These are phyloP conservation scores for Octonoba sinensis DNA, from an alignment of 2,888 invertebrate genomes.

Conservation along the genomic window DNA sequence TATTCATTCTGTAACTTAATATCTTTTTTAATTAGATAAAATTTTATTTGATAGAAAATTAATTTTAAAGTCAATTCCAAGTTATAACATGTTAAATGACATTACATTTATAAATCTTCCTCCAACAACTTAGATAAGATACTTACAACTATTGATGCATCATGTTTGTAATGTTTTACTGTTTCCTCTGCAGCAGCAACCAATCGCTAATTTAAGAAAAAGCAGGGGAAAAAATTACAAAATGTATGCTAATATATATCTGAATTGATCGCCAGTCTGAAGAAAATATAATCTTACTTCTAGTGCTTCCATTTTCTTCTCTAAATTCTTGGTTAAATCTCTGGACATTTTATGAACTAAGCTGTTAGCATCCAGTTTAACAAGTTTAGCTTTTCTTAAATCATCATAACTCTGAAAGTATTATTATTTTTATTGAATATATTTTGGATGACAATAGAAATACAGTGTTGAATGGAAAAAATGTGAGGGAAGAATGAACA, in stretches of 20 bases:
- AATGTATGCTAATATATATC: background rate
- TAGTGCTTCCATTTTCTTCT: conserved; percentile 64
- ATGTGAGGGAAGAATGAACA: background rate
- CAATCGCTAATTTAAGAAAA: conserved; percentile 63
- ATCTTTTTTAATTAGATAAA: too few relatives aligned
- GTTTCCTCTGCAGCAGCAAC: conserved; percentile 69
- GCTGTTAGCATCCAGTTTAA: conserved; percentile 58
- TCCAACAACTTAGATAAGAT: too few relatives aligned
- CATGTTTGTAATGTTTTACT: conserved; percentile 68
- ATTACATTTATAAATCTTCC: too few relatives aligned
- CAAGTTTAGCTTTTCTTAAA: conserved; percentile 51
- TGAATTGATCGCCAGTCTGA: background rate
- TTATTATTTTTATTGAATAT: too few relatives aligned
- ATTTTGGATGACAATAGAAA: too few relatives aligned
- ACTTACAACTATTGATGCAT: conserved; percentile 67
- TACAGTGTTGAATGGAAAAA: background rate
- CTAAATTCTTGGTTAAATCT: conserved; percentile 58
- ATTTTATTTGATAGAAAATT: too few relatives aligned
- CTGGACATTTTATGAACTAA: conserved; percentile 63
- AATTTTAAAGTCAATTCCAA: too few relatives aligned
- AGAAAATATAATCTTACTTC: conserved; percentile 50
- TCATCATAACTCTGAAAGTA: conserved; percentile 50
- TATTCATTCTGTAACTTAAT: too few relatives aligned
- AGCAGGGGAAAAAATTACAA: background rate
- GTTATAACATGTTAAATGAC: too few relatives aligned